A percentile compares a stretch with the other conserved stretches of the same genome.
These are phyloP conservation scores for Smutsia gigantea DNA, from an alignment of 2,797 vertebrate species.

Conservation along the genomic window DNA sequence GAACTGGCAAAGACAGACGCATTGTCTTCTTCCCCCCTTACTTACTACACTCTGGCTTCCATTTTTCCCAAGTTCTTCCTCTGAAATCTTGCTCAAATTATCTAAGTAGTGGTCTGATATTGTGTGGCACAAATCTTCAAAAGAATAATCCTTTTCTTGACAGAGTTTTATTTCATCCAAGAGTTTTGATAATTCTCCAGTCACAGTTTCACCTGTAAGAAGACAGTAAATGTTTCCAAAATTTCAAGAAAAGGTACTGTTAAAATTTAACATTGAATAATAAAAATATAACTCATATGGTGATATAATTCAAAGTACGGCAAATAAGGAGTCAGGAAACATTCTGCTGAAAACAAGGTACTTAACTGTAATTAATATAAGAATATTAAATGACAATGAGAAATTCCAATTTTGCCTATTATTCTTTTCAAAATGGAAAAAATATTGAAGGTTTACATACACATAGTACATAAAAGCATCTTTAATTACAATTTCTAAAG, in stretches of 20 bases:
- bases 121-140: slow-evolving; percentile 97
- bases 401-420: not conserved
- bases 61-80: slow-evolving; percentile 92
- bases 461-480: not conserved
- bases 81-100: slow-evolving; percentile 93
- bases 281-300: not conserved
- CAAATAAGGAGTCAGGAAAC: not conserved
- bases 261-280: slow-evolving; percentile 66
- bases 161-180: slow-evolving; percentile 97
- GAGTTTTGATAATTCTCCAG: slow-evolving; percentile 96
- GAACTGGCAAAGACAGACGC: slow-evolving; percentile 23
- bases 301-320: not conserved
- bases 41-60: slow-evolving; percentile 93
- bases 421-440: slow-evolving; percentile 33
- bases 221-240: slow-evolving; percentile 78
- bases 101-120: slow-evolving; percentile 96
- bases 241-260: slow-evolving; percentile 15
- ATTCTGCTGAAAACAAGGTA: not conserved
- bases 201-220: slow-evolving; percentile 93
- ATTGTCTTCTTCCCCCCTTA: slow-evolving; percentile 78
- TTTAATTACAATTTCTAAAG: not conserved
- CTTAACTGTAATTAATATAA: not conserved
- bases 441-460: not conserved
- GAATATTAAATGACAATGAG: not conserved
- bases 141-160: slow-evolving; percentile 96